phyloP scores from a whole-genome alignment of 2,797 vertebrate species.

The Tenualosa thibaudeaui region DNA sequence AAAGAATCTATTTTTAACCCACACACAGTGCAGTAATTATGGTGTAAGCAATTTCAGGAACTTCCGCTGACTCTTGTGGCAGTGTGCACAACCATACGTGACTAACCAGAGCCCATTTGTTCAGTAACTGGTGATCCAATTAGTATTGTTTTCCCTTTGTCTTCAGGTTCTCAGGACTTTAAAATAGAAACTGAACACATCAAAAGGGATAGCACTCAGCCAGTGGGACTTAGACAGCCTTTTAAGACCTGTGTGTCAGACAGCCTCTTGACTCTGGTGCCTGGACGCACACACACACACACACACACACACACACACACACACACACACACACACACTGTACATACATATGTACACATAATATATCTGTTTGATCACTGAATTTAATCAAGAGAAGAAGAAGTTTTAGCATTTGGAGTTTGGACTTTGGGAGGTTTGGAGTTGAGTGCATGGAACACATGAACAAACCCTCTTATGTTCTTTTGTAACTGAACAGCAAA shows the following conservation, averaged over 20 bases:
- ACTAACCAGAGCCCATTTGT: not conserved
- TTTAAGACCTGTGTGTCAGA: not conserved
- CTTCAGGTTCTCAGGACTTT: not conserved
- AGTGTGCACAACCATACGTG: not conserved
- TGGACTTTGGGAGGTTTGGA: not conserved
- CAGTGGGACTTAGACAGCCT: not conserved
- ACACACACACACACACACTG: not conserved
- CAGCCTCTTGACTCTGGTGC: not conserved
- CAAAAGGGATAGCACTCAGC: not conserved
- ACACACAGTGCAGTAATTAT: not conserved
- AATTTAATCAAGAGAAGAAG: not conserved
- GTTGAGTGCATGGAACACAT: no score
- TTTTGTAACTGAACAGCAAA: no score
- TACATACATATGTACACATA: not conserved
- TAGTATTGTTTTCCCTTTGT: not conserved
- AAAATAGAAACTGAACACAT: not conserved
- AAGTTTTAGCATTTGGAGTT: not conserved
- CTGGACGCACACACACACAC: not conserved
- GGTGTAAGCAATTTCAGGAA: not conserved
- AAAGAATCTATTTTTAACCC: no score
- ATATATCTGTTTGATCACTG: not conserved
- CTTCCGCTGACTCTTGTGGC: not conserved
- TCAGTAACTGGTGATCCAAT: not conserved
- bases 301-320: not conserved
- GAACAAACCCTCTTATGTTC: no score